Evolutionary conservation across 2,797 vertebrate species (phyloP).

Genomic region (Perodicticus potto): DNA sequence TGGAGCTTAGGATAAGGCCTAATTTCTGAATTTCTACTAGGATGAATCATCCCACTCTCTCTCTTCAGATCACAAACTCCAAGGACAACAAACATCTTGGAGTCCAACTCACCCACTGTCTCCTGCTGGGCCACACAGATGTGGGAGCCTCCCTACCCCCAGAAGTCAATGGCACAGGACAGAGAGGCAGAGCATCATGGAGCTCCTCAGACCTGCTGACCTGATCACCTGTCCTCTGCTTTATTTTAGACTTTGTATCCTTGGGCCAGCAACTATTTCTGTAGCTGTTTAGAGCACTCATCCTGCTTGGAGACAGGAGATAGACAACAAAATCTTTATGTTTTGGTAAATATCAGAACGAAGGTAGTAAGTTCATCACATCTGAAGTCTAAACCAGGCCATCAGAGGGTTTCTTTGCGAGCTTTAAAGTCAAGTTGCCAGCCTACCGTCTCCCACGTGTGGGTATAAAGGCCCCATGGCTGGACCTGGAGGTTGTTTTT

Average conservation of each 20-base stretch:
- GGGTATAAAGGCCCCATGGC: background rate
- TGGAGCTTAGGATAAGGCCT: background rate
- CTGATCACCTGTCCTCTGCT: slow-evolving; percentile 62
- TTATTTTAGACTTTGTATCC: slow-evolving; percentile 76
- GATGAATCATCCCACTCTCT: background rate
- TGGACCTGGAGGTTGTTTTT: slow-evolving; percentile 27
- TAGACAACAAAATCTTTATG: slow-evolving; percentile 5
- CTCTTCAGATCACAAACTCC: background rate
- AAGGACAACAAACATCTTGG: background rate
- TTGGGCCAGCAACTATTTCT: slow-evolving; percentile 72
- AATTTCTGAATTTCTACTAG: background rate
- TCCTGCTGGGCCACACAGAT: background rate
- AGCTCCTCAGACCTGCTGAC: background rate
- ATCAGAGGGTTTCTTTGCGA: background rate
- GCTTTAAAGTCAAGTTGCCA: background rate
- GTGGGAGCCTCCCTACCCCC: background rate
- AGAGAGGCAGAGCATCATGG: background rate
- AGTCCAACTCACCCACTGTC: background rate
- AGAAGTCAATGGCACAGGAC: background rate
- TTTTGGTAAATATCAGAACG: background rate
- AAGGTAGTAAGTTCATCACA: background rate
- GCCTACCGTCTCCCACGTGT: background rate
- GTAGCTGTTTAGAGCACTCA: slow-evolving; percentile 50
- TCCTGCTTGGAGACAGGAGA: slow-evolving; percentile 17
- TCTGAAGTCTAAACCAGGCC: background rate